Evolutionary conservation across 2,888 invertebrate species (phyloP).

Genomic region (Gerris lacustris): DNA sequence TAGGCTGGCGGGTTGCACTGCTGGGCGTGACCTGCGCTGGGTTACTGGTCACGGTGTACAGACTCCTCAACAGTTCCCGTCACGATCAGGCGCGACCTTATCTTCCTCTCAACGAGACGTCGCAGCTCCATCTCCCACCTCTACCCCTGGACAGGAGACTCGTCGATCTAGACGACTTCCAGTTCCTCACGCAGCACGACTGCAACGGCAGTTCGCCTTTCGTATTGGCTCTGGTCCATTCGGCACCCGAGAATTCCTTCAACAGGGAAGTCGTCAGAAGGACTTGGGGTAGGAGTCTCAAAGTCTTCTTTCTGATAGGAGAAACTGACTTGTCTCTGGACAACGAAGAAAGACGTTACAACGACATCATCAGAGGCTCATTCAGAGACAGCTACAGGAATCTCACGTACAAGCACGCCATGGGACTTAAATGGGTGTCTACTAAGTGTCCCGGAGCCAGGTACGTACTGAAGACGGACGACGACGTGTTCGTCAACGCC

Average conservation of each 20-base stretch:
- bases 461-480: slow-evolving; percentile 41
- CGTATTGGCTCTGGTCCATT: slow-evolving; percentile 53
- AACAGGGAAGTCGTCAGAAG: slow-evolving; percentile 55
- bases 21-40: neutral
- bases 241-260: slow-evolving; percentile 51
- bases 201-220: slow-evolving; percentile 39
- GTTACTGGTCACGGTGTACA: neutral
- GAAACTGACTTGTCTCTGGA: slow-evolving; percentile 39
- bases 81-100: neutral
- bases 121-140: neutral
- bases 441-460: slow-evolving; percentile 55
- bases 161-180: slow-evolving; percentile 49
- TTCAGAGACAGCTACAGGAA: slow-evolving; percentile 67
- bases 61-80: neutral
- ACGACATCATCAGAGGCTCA: slow-evolving; percentile 62
- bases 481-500: slow-evolving; percentile 41
- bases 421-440: slow-evolving; percentile 64
- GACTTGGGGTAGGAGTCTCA: slow-evolving; percentile 51
- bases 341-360: slow-evolving; percentile 42
- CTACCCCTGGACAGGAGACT: slow-evolving; percentile 36
- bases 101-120: neutral
- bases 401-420: slow-evolving; percentile 72
- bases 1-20: neutral
- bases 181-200: slow-evolving; percentile 47
- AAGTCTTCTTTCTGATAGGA: slow-evolving; percentile 57